Evolutionary conservation across 1,140 invertebrate genomes (phyloP).

Genomic region (Parapsyche elsis): DNA sequence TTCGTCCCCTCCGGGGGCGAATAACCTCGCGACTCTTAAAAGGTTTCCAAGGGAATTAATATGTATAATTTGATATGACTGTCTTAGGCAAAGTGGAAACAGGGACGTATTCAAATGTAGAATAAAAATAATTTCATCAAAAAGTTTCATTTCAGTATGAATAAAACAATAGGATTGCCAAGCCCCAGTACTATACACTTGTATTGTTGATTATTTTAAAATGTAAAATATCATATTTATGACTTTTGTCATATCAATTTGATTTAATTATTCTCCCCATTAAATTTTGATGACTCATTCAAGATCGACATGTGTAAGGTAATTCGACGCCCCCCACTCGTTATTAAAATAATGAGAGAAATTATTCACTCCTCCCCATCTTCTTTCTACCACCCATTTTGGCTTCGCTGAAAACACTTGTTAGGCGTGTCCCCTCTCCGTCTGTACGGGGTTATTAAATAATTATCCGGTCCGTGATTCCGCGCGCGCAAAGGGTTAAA

Average conservation of each 20-base stretch:
- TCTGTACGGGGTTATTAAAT: slow-evolving; percentile 51
- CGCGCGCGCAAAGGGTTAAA: slow-evolving; percentile 48
- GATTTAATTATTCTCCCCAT: no score
- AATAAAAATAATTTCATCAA: no score
- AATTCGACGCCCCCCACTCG: slow-evolving; percentile 11
- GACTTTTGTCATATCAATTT: no score
- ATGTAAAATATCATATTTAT: no score
- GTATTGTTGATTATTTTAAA: no score
- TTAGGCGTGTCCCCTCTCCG: neutral
- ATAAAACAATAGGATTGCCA: neutral
- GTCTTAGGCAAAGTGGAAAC: neutral
- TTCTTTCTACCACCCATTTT: neutral
- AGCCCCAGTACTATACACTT: neutral
- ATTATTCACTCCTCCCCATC: slow-evolving; percentile 35
- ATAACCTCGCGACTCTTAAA: slow-evolving; percentile 45
- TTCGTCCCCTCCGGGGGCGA: neutral
- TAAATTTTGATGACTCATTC: no score
- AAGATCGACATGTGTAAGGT: neutral
- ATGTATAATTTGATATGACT: slow-evolving; percentile 52
- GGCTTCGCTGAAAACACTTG: slow-evolving; percentile 16
- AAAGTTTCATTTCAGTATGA: no score
- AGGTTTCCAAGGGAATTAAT: slow-evolving; percentile 46
- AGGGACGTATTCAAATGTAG: slow-evolving; percentile 7
- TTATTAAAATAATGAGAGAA: slow-evolving; percentile 54
- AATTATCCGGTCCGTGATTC: slow-evolving; percentile 56